phyloP scores from a whole-genome alignment of 2,797 vertebrate species.

The Pteronotus mesoamericanus region DNA sequence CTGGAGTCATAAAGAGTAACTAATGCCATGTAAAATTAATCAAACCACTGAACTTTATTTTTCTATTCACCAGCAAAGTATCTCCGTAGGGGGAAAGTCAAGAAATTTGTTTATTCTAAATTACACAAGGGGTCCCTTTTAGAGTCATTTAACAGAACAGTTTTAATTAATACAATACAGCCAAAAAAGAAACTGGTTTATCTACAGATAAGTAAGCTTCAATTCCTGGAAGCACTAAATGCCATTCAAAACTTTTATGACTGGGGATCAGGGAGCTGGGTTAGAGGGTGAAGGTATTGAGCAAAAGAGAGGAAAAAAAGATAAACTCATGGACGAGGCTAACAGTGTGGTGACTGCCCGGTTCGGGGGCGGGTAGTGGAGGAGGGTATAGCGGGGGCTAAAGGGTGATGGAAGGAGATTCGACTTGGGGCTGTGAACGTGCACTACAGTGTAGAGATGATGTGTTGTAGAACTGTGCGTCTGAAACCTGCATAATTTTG shows the following conservation, averaged over 20 bases:
- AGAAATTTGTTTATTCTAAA: conserved; percentile 9
- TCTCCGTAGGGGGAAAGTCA: neutral
- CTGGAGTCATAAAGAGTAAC: neutral
- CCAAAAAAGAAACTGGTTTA: conserved; percentile 12
- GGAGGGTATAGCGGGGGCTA: neutral
- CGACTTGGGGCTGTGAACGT: neutral
- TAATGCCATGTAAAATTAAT: neutral
- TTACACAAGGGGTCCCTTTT: neutral
- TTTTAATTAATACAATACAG: conserved; percentile 35
- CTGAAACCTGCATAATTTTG: neutral
- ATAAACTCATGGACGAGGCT: neutral
- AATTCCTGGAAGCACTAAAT: conserved; percentile 28
- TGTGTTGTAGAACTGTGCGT: neutral
- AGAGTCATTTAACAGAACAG: neutral
- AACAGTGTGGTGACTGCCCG: neutral
- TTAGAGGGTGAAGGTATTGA: neutral
- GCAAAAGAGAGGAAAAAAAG: neutral
- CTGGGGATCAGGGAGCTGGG: neutral
- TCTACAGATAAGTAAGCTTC: neutral
- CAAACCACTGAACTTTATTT: neutral
- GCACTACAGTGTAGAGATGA: neutral
- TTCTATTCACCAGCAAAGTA: neutral
- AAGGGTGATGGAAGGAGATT: neutral
- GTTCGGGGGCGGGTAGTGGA: neutral
- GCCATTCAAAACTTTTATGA: conserved; percentile 37